A percentile compares a stretch with the other conserved stretches of the same genome.
Conservation (phyloP, 2,113 vertebrate genomes). For the Eudyptes chrysolophus region DNA sequence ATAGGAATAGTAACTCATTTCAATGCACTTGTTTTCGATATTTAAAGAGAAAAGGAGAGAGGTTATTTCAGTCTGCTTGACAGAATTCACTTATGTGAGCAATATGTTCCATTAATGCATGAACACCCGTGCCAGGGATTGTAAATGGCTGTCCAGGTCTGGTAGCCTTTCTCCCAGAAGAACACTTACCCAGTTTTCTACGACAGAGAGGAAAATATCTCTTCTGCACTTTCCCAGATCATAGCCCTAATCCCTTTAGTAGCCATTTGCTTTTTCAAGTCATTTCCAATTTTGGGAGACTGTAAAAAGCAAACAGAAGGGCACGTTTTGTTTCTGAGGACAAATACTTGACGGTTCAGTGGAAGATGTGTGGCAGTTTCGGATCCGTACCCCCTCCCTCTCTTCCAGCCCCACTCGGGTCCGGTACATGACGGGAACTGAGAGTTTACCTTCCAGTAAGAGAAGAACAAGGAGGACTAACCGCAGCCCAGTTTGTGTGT, state of each 20-base stretch:
- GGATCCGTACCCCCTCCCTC: neutral
- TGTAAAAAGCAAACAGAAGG: neutral
- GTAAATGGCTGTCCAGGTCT: neutral
- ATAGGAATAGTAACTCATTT: slow-evolving; percentile 22
- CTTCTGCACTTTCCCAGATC: neutral
- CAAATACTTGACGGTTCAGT: neutral
- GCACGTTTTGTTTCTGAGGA: neutral
- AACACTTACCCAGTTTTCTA: neutral
- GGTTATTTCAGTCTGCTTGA: slow-evolving; percentile 34
- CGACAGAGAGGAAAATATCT: neutral
- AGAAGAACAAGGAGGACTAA: neutral
- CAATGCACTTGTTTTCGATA: slow-evolving; percentile 38
- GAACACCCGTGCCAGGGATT: neutral
- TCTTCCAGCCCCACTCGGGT: neutral
- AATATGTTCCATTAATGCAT: neutral
- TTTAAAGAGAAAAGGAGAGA: slow-evolving; percentile 24
- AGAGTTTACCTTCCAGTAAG: neutral
- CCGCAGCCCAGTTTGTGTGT: neutral
- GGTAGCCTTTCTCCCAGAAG: neutral
- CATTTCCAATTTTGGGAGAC: neutral
- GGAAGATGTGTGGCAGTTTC: neutral
- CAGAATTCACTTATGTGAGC: slow-evolving; percentile 22
- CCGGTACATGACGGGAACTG: neutral
- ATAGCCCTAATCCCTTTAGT: neutral
- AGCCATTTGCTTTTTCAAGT: neutral